Conservation (phyloP, 2,113 vertebrate genomes). For the Damaliscus lunatus region DNA sequence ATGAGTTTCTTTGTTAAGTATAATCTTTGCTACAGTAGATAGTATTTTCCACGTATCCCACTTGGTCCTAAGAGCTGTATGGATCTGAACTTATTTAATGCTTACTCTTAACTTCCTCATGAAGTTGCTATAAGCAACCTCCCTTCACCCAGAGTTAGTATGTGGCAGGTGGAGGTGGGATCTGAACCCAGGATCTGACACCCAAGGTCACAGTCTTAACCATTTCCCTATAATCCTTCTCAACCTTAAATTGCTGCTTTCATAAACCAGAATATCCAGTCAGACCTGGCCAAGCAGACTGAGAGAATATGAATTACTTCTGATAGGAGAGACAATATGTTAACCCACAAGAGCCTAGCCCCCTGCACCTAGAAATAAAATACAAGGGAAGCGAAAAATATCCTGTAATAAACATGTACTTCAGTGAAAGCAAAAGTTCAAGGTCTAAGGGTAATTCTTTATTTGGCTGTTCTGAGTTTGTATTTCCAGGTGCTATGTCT, state of each 20-base stretch:
- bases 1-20: not conserved
- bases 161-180: not conserved
- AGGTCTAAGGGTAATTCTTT: conserved; percentile 2
- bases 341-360: not conserved
- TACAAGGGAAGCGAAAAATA: conserved; percentile 20
- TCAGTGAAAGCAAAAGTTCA: not conserved
- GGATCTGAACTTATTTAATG: not conserved
- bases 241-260: not conserved
- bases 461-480: not conserved
- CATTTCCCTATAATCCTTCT: not conserved
- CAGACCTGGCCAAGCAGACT: not conserved
- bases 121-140: not conserved
- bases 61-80: not conserved
- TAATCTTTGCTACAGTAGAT: not conserved
- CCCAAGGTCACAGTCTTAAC: not conserved
- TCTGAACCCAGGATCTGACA: not conserved
- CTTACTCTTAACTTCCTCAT: not conserved
- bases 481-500: not conserved
- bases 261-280: not conserved
- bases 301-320: not conserved
- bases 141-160: not conserved
- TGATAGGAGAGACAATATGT: not conserved
- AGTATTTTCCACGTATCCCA: not conserved
- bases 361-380: conserved; percentile 22
- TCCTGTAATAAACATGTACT: not conserved